These are phyloP conservation scores for Podiceps cristatus DNA, from an alignment of 2,113 vertebrate genomes.

Conservation along the genomic window DNA sequence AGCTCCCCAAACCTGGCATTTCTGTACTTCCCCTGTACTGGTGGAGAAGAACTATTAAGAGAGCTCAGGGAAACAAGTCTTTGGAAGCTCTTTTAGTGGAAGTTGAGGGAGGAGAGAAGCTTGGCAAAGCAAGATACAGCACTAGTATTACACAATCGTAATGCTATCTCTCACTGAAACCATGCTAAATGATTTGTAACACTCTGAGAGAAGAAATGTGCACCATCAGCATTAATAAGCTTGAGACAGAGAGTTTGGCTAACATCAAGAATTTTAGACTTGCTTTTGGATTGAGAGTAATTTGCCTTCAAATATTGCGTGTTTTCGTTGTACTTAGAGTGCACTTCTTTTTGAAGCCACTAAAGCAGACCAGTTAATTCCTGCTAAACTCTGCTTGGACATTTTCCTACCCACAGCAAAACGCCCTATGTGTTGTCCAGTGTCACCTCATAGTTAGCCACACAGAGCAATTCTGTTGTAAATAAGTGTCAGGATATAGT, in stretches of 20 bases:
- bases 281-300: not conserved
- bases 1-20: not conserved
- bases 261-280: constrained; percentile 4
- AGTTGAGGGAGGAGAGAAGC: not conserved
- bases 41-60: not conserved
- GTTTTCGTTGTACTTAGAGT: not conserved
- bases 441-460: not conserved
- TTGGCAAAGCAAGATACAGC: constrained; percentile 42
- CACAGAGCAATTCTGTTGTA: not conserved
- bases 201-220: not conserved
- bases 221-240: not conserved
- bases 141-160: constrained; percentile 7
- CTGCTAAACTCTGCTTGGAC: not conserved
- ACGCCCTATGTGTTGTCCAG: not conserved
- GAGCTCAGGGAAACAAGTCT: not conserved
- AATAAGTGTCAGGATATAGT: not conserved
- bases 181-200: not conserved
- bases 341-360: not conserved
- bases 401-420: not conserved
- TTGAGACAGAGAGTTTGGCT: not conserved
- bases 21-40: not conserved
- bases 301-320: not conserved
- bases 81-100: constrained; percentile 22
- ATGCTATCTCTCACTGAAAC: not conserved
- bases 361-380: not conserved